Conservation (phyloP, 2,113 vertebrate species). For the Bagarius yarrelli region DNA sequence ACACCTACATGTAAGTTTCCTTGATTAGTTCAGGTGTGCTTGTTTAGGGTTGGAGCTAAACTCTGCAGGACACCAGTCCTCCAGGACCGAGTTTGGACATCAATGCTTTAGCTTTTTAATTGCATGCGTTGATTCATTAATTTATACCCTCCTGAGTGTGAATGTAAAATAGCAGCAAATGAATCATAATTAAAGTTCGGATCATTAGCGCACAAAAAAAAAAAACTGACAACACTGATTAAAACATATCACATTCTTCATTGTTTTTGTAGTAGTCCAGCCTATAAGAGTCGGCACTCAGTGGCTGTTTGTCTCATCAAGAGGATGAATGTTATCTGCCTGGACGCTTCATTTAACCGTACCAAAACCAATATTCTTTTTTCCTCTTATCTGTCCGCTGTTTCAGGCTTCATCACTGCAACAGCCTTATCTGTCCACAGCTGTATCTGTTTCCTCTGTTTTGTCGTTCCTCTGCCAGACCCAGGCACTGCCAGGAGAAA, state of each 20-base stretch:
- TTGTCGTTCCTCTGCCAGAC: conserved; percentile 28
- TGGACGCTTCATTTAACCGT: conserved; percentile 50
- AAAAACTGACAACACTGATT: background rate
- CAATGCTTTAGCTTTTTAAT: no score
- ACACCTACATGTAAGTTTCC: no score
- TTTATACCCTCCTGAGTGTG: background rate
- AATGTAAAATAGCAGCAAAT: background rate
- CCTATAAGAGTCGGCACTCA: background rate
- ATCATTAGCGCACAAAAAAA: background rate
- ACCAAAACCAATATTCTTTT: conserved; percentile 54
- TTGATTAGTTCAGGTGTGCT: no score
- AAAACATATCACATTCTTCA: background rate
- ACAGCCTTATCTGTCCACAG: conserved; percentile 56
- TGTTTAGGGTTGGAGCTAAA: no score
- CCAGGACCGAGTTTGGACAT: no score
- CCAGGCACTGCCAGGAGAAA: background rate
- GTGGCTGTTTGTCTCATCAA: conserved; percentile 43
- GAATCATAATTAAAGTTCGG: background rate
- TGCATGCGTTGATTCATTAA: background rate
- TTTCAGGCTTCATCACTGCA: conserved; percentile 53
- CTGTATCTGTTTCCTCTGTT: conserved; percentile 69
- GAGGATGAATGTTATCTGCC: background rate
- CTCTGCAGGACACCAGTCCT: no score
- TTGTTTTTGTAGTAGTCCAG: background rate
- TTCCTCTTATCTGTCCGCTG: conserved; percentile 18